These are phyloP conservation scores for Beroe ovata DNA, from an alignment of 37 sponge, comb jelly and placozoan genomes.

Conservation along the genomic window DNA sequence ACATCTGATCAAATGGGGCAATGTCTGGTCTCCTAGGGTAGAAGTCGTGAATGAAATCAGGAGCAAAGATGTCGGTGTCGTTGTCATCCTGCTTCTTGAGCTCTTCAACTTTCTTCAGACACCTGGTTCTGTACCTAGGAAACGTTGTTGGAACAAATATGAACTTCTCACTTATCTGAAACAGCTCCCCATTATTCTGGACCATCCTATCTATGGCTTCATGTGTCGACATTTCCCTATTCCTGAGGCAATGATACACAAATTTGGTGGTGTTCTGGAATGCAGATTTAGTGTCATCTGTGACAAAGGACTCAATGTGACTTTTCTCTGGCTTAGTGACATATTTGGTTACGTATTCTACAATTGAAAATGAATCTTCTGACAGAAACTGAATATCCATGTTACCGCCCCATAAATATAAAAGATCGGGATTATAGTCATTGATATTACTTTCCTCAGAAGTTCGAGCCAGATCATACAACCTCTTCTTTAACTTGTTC, in stretches of 20 bases:
- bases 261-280: background rate
- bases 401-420: background rate
- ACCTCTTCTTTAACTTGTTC: background rate
- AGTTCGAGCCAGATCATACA: conserved; percentile 4
- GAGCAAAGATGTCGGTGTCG: background rate
- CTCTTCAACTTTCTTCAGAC: background rate
- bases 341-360: background rate
- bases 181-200: conserved; percentile 30
- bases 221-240: background rate
- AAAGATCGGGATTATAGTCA: conserved; percentile 17
- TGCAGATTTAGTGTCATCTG: background rate
- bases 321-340: background rate
- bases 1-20: background rate
- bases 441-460: background rate
- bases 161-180: background rate
- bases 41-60: background rate
- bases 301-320: background rate
- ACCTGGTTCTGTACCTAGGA: background rate
- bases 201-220: conserved; percentile 22
- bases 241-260: background rate
- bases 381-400: conserved; percentile 14
- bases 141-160: background rate
- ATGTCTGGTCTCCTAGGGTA: background rate
- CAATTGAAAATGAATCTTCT: background rate
- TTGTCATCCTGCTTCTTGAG: background rate